Evolutionary conservation across 2,797 vertebrate species (phyloP).

Genomic region (Remorina albescens): DNA sequence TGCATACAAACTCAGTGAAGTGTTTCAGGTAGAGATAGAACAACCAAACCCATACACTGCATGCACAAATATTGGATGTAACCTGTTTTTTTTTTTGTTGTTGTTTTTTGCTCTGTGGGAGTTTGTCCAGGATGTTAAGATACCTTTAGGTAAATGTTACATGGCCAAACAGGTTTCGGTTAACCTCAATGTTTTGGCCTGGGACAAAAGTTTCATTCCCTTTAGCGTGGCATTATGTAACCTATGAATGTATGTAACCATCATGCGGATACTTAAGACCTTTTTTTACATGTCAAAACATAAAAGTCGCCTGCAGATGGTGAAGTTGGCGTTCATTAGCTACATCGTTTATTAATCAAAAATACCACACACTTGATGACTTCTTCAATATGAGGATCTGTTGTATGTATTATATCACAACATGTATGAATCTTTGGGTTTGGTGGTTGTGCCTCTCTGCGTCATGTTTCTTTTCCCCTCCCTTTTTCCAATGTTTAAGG

Average conservation of each 20-base stretch:
- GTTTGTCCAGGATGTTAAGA: not conserved
- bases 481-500: not conserved
- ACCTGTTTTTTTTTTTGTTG: too few species aligned
- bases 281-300: not conserved
- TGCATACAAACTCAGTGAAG: conserved; percentile 1
- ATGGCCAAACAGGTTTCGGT: not conserved
- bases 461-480: conserved; percentile 13
- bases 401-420: too few species aligned
- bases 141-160: not conserved
- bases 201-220: not conserved
- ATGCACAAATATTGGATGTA: too few species aligned
- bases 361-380: too few species aligned
- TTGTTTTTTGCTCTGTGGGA: not conserved
- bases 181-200: not conserved
- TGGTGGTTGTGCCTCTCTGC: conserved; percentile 10
- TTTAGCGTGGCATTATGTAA: not conserved
- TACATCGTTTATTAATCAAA: too few species aligned
- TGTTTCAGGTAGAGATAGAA: not conserved
- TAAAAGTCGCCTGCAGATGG: not conserved
- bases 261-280: not conserved
- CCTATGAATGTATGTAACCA: not conserved
- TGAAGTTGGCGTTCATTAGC: not conserved
- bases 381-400: too few species aligned
- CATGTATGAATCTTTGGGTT: not conserved
- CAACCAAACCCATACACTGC: not conserved